These are phyloP conservation scores for Cephus nigrinus DNA, from an alignment of 2,888 invertebrate genomes.

Conservation along the genomic window DNA sequence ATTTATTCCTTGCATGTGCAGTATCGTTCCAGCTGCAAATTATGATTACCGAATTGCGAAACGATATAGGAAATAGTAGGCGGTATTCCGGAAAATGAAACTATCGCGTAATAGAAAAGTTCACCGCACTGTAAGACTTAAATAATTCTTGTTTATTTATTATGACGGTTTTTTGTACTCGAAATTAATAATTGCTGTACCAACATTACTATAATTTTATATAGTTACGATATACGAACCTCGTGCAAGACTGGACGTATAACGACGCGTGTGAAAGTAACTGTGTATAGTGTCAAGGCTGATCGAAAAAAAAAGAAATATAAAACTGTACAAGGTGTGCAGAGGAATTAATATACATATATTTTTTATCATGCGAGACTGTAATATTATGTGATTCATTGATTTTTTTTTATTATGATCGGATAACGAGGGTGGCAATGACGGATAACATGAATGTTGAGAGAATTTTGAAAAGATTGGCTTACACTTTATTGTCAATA, in stretches of 20 bases:
- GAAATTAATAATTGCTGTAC: neutral
- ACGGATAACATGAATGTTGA: neutral
- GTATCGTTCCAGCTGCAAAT: neutral
- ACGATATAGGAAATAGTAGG: neutral
- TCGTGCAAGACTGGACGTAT: neutral
- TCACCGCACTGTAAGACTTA: neutral
- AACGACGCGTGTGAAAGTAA: neutral
- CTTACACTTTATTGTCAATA: constrained; percentile 63
- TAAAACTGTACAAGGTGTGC: neutral
- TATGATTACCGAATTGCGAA: neutral
- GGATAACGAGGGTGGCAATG: neutral
- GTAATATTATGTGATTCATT: neutral
- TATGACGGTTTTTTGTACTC: neutral
- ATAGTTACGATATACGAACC: neutral
- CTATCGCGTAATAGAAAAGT: neutral
- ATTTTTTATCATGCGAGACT: neutral
- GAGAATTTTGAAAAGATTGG: constrained; percentile 56
- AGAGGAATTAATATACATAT: neutral
- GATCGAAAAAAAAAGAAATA: neutral
- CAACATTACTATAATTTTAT: neutral
- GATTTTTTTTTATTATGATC: neutral
- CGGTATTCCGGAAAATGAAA: neutral
- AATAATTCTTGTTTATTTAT: neutral
- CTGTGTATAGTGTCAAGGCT: neutral
- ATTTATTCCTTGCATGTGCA: neutral